These are phyloP conservation scores for Elymnias hypermnestra DNA, from an alignment of 1,140 invertebrate genomes.

Conservation along the genomic window DNA sequence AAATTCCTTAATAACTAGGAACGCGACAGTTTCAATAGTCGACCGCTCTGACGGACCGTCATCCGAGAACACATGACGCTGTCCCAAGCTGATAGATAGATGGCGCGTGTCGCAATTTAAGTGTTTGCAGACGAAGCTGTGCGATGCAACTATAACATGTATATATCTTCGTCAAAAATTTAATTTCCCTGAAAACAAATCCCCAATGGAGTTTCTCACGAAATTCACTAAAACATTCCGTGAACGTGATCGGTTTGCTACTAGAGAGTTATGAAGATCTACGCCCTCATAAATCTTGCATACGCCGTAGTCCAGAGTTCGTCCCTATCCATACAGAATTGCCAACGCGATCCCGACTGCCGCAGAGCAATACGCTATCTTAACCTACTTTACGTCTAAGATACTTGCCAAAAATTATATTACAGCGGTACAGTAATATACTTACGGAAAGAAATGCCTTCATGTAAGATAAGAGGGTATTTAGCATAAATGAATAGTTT, in stretches of 20 bases:
- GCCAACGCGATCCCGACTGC: conserved; percentile 18
- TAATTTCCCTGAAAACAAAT: not conserved
- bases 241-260: conserved; percentile 13
- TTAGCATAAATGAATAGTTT: conserved; percentile 17
- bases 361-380: conserved; percentile 15
- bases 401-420: conserved; percentile 28
- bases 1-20: too few relatives aligned
- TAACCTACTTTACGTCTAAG: conserved; percentile 27
- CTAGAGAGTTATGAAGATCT: conserved; percentile 13
- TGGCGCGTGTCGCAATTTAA: too few relatives aligned
- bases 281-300: conserved; percentile 26
- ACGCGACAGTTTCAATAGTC: too few relatives aligned
- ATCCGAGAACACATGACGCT: too few relatives aligned
- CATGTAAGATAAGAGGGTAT: conserved; percentile 12
- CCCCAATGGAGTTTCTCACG: not conserved
- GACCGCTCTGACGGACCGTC: too few relatives aligned
- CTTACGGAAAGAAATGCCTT: conserved; percentile 17
- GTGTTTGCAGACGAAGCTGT: too few relatives aligned
- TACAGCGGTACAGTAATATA: conserved; percentile 17
- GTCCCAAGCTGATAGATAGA: too few relatives aligned
- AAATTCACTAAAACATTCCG: conserved; percentile 1
- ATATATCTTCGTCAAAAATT: too few relatives aligned
- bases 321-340: conserved; percentile 26
- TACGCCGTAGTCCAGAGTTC: conserved; percentile 13
- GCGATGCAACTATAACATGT: too few relatives aligned